Conservation (phyloP, 2,888 invertebrate species). For the Tenthredo livida region DNA sequence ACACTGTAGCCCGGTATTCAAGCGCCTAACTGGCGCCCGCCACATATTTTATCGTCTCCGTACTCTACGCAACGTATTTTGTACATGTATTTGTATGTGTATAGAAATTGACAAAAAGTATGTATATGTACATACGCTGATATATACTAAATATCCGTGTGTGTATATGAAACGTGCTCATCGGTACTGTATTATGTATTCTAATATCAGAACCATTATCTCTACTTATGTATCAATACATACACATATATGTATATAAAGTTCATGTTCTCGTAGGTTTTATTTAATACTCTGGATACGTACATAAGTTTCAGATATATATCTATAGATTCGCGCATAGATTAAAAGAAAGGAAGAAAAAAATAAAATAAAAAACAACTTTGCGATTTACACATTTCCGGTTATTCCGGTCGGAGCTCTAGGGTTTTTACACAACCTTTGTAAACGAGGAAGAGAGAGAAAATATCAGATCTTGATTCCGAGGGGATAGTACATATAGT, state of each 20-base stretch:
- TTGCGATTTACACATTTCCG: neutral
- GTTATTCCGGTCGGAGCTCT: neutral
- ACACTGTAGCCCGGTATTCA: constrained; percentile 53
- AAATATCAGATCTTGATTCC: neutral
- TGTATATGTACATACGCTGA: neutral
- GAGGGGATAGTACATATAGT: neutral
- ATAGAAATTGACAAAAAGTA: neutral
- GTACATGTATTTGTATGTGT: neutral
- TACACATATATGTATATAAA: constrained; percentile 3
- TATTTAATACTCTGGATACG: neutral
- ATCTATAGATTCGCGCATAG: neutral
- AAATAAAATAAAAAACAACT: too few species aligned
- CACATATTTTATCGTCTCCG: constrained; percentile 66
- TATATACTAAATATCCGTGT: neutral
- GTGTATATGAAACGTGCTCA: neutral
- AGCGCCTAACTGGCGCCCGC: constrained; percentile 70
- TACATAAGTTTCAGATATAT: neutral
- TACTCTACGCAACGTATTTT: constrained; percentile 8
- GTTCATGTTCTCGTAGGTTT: neutral
- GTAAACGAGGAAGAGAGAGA: neutral
- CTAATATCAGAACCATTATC: neutral
- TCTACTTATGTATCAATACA: neutral
- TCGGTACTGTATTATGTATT: neutral
- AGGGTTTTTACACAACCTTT: neutral
- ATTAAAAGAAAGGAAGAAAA: neutral